phyloP scores from a whole-genome alignment of 2,113 vertebrate genomes.

The Peromyscus polionotus region DNA sequence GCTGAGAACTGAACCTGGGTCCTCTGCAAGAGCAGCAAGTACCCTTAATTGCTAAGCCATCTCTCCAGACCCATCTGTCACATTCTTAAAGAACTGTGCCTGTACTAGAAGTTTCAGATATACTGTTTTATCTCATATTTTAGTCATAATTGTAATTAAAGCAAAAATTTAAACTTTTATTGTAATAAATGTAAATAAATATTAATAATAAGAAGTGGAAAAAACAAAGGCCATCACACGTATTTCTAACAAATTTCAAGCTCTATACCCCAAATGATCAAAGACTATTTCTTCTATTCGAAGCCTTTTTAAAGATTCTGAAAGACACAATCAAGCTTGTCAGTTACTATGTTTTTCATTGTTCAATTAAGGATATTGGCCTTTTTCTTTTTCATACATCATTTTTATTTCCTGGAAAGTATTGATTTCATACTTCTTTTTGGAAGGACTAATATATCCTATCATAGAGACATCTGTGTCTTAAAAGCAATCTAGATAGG shows the following conservation, averaged over 20 bases:
- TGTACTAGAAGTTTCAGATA: background rate
- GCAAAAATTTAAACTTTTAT: constrained; percentile 1
- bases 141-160: background rate
- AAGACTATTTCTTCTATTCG: constrained; percentile 15
- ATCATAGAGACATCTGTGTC: background rate
- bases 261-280: constrained; percentile 21
- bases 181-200: background rate
- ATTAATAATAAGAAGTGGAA: background rate
- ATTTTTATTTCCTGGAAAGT: constrained; percentile 54
- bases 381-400: constrained; percentile 39
- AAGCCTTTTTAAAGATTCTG: constrained; percentile 31
- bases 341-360: constrained; percentile 1
- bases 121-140: background rate
- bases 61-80: background rate
- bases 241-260: constrained; percentile 44
- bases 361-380: constrained; percentile 20
- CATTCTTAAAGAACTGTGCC: background rate
- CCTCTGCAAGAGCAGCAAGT: background rate
- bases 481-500: constrained; percentile 28
- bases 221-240: background rate
- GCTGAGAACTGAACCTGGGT: background rate
- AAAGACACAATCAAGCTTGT: constrained; percentile 3
- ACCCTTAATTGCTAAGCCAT: background rate
- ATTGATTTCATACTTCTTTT: constrained; percentile 39
- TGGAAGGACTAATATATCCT: constrained; percentile 31